Conservation (phyloP, 2,888 invertebrate species). For the Ormyrus labotus region DNA sequence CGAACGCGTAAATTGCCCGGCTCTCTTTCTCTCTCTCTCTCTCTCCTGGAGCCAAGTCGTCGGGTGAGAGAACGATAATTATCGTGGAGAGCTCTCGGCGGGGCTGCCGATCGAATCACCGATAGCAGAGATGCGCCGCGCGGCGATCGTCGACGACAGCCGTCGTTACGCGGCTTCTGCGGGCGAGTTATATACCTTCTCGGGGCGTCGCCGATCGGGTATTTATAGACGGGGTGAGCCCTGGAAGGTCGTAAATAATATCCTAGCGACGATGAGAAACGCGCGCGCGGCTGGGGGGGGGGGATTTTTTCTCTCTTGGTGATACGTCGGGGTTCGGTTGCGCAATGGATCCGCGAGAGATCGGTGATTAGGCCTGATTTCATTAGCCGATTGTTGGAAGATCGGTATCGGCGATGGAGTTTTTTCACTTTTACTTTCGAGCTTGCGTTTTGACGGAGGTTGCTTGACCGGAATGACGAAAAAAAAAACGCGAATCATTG, state of each 20-base stretch:
- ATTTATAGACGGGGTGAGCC: not conserved
- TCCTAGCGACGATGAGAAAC: conserved; percentile 9
- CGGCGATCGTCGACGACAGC: not conserved
- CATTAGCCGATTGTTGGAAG: no score
- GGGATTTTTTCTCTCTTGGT: no score
- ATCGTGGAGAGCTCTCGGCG: not conserved
- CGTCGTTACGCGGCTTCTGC: not conserved
- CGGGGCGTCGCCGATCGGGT: not conserved
- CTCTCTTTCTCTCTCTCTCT: conserved; percentile 6
- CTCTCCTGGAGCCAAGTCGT: not conserved
- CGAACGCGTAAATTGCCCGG: conserved; percentile 37
- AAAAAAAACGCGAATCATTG: no score
- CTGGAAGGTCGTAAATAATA: conserved; percentile 24
- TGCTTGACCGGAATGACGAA: no score
- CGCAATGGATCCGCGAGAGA: no score
- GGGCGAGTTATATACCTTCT: not conserved
- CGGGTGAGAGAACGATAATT: conserved; percentile 5
- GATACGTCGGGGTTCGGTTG: no score
- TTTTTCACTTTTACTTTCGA: no score
- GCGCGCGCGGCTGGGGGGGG: not conserved
- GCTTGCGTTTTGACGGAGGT: no score
- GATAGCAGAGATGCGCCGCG: not conserved
- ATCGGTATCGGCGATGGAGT: no score
- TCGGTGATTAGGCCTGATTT: no score
- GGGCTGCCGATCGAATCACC: conserved; percentile 18